phyloP scores from a whole-genome alignment of 1,140 invertebrate species.

The Maconellicoccus hirsutus region DNA sequence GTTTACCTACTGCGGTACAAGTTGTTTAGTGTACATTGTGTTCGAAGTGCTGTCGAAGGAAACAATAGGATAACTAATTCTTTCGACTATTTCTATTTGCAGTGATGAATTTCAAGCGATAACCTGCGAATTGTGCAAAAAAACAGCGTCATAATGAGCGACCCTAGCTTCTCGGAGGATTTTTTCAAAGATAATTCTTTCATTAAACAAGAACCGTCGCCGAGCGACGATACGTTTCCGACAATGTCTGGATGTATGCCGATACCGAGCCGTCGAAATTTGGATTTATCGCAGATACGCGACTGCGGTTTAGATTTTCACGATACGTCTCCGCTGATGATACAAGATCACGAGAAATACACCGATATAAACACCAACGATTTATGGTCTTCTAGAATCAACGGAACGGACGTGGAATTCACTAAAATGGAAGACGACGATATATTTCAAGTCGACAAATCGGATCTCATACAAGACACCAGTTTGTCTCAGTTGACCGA shows the following conservation, averaged over 20 bases:
- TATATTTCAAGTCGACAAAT: slow-evolving; percentile 79
- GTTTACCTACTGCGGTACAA: neutral
- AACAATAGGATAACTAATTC: too few species aligned
- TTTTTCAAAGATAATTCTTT: slow-evolving; percentile 42
- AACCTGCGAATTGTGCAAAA: slow-evolving; percentile 12
- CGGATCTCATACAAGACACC: slow-evolving; percentile 67
- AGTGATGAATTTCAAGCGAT: neutral
- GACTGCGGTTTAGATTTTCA: slow-evolving; percentile 32
- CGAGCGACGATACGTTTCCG: slow-evolving; percentile 29
- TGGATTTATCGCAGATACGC: slow-evolving; percentile 28
- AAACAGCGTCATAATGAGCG: slow-evolving; percentile 37
- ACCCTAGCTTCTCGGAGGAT: slow-evolving; percentile 42
- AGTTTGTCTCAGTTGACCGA: slow-evolving; percentile 78
- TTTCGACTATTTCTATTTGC: too few species aligned
- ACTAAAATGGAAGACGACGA: slow-evolving; percentile 71
- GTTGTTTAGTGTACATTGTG: neutral
- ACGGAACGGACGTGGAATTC: slow-evolving; percentile 36
- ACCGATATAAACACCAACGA: slow-evolving; percentile 15
- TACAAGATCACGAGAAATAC: slow-evolving; percentile 15
- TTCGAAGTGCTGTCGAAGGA: neutral
- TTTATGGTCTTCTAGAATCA: slow-evolving; percentile 21
- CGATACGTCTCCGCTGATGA: slow-evolving; percentile 5
- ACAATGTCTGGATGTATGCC: slow-evolving; percentile 26
- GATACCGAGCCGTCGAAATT: slow-evolving; percentile 27
- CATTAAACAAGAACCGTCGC: slow-evolving; percentile 40